Conservation (phyloP, 2,888 invertebrate species). For the Mycalesis mineus region DNA sequence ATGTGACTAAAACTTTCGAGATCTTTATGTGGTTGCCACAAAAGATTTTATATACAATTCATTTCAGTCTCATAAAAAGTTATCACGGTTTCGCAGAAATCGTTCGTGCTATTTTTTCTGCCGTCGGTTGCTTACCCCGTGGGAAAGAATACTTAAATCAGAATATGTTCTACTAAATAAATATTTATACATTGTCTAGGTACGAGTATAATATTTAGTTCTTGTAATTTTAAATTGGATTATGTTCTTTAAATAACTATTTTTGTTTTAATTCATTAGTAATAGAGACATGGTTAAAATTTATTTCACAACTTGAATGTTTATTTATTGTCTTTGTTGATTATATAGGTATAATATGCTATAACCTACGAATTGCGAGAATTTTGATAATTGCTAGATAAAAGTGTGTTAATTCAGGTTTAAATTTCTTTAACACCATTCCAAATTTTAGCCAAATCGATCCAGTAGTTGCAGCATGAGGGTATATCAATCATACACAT, state of each 20-base stretch:
- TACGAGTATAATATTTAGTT: background rate
- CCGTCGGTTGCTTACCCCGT: conserved; percentile 54
- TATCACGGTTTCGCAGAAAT: conserved; percentile 71
- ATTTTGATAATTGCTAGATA: too few species aligned
- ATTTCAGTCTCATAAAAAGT: conserved; percentile 72
- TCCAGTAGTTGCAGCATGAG: too few species aligned
- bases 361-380: too few species aligned
- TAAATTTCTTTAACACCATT: too few species aligned
- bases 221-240: background rate
- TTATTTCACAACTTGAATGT: too few species aligned
- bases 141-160: conserved; percentile 57
- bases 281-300: background rate
- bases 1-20: conserved; percentile 59
- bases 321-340: too few species aligned
- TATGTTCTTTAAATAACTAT: background rate
- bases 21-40: conserved; percentile 66
- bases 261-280: too few species aligned
- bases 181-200: background rate
- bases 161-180: conserved; percentile 34
- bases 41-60: conserved; percentile 71
- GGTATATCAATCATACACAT: too few species aligned
- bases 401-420: too few species aligned
- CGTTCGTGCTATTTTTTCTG: conserved; percentile 65
- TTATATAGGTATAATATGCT: too few species aligned
- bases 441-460: too few species aligned